Base-by-base conservation (phyloP, 2,888 invertebrate genomes). In the Phania funesta region DNA sequence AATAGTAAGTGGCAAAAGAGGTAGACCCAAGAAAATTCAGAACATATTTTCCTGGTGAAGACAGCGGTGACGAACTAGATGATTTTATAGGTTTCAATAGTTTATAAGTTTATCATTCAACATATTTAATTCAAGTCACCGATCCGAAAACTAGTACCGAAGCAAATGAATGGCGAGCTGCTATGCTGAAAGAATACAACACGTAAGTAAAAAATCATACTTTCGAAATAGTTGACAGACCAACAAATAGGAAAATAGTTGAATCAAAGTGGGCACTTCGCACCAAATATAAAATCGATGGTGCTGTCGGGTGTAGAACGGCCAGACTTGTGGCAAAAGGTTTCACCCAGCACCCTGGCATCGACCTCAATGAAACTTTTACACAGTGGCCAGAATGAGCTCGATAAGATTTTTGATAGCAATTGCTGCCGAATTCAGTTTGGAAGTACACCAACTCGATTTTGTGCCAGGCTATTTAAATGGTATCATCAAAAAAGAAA, bases 331-430 rank as follows among this genome's bases (percentile, higher is more conserved):
- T 88, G 2, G 87, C 87, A 20, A 85, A 86, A 70, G 88, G 87
- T 20, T 88, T 85, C 68, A 84, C 83, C 3, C 87, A 88, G 71
- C 81, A 85, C 68, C 85, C 84, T 24, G 87, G 87, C n/a, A 79
- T 85, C 35, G 87, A 87, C 82, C 88, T 86, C 79, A 81, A 86
- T n/a, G 86, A 88, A 67, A 86, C 86, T 1, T 88, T 87, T 78
- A 85, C 82, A 2, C 83, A 79, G 80, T 85, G 3, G 83, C 83
- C 24, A 85, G 84, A 83, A 76, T 83, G 13, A 76, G 81, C 13
- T 85, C 84, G 11, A 80, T 85, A 73, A 76, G 84, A 44, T 46
- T 85, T 2, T 18, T 85, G 8, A 74, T 84, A 44, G 86, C 83
- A 52, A 29, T 84, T 8, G 84, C 85, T 7, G 84, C 83, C 1